A percentile compares a stretch with the other conserved stretches of the same genome.
phyloP scores from a whole-genome alignment of 1,140 invertebrate species.

The Apis laboriosa region DNA sequence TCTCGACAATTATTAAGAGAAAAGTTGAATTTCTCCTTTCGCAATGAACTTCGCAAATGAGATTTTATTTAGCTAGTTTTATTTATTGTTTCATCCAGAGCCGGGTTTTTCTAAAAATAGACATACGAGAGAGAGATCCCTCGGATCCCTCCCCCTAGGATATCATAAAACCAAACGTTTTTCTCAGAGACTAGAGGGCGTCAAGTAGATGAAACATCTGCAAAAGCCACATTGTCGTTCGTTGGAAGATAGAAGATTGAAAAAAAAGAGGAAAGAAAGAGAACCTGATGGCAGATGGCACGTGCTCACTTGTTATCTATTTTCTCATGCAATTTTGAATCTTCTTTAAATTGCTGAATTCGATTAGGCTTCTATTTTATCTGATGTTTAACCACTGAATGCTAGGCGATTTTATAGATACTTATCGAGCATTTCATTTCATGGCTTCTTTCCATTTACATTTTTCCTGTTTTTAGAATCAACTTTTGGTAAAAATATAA shows the following conservation, averaged over 20 bases:
- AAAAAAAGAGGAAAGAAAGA: neutral
- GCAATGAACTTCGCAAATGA: neutral
- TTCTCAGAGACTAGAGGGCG: constrained; percentile 11
- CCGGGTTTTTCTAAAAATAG: neutral
- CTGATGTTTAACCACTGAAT: constrained; percentile 17
- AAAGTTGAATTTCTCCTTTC: neutral
- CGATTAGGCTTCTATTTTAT: constrained; percentile 7
- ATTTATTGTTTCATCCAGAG: constrained; percentile 43
- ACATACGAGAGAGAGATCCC: neutral
- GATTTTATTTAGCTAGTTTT: constrained; percentile 34
- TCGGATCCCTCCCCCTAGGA: too few relatives aligned
- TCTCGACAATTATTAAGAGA: neutral
- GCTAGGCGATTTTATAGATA: neutral
- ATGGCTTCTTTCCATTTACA: neutral
- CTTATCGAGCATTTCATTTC: neutral
- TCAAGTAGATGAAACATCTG: constrained; percentile 59
- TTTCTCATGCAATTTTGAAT: constrained; percentile 33
- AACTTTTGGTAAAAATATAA: too few relatives aligned
- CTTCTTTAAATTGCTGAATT: constrained; percentile 45
- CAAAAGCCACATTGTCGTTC: constrained; percentile 52
- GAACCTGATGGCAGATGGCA: constrained; percentile 50
- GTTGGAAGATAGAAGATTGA: constrained; percentile 34
- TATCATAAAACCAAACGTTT: constrained; percentile 45
- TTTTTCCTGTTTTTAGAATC: neutral
- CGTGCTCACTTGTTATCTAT: constrained; percentile 50